These are phyloP conservation scores for Cataglyphis livida DNA, from an alignment of 2,888 invertebrate species.

Conservation along the genomic window DNA sequence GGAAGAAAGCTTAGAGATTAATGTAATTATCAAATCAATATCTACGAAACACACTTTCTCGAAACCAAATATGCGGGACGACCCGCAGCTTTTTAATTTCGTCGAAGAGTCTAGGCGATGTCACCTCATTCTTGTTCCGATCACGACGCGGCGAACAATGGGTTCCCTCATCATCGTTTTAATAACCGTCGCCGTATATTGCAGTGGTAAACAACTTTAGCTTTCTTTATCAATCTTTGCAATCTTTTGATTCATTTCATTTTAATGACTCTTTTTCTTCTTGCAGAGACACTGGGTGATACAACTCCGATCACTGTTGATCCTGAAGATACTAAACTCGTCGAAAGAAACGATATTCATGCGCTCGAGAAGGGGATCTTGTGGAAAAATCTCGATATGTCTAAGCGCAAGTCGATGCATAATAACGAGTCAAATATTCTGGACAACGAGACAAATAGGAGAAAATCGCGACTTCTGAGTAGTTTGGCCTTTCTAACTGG, in stretches of 20 bases:
- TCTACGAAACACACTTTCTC: constrained; percentile 70
- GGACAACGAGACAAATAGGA: neutral
- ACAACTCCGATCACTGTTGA: constrained; percentile 8
- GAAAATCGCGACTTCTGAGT: constrained; percentile 76
- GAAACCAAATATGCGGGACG: constrained; percentile 63
- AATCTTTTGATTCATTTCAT: neutral
- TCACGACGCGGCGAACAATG: constrained; percentile 63
- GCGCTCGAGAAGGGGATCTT: neutral
- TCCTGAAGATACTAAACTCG: neutral
- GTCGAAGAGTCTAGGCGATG: constrained; percentile 45
- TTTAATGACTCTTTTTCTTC: constrained; percentile 22
- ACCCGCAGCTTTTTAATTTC: constrained; percentile 71
- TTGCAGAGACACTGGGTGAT: constrained; percentile 49
- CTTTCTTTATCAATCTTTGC: neutral
- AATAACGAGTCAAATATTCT: neutral
- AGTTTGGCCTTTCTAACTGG: constrained; percentile 80
- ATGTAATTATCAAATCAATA: constrained; percentile 64
- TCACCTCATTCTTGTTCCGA: constrained; percentile 65
- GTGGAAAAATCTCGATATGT: constrained; percentile 9
- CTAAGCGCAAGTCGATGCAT: constrained; percentile 9
- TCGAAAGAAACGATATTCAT: neutral
- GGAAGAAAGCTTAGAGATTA: constrained; percentile 55
- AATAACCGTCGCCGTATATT: constrained; percentile 40
- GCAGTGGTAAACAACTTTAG: constrained; percentile 60
- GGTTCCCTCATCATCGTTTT: constrained; percentile 51